A percentile compares a stretch with the other conserved stretches of the same genome.
These are phyloP conservation scores for Phrynocephalus versicolor DNA, from an alignment of 2,113 vertebrate species.

Conservation along the genomic window DNA sequence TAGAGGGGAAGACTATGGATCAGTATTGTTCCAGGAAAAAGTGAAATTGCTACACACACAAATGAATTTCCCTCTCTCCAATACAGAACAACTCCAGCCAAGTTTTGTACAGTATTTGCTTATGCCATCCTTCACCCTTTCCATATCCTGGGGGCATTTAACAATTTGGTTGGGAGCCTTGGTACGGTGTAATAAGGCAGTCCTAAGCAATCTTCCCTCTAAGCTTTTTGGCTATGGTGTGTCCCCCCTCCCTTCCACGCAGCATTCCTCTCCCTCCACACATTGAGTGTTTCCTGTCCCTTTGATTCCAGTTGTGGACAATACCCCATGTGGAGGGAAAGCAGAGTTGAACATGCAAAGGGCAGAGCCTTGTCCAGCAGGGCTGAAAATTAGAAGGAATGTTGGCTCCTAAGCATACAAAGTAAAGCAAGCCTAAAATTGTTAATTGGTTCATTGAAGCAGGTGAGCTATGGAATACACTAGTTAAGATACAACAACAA, in stretches of 20 bases:
- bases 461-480: neutral
- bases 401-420: neutral
- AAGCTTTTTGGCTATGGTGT: too few species aligned
- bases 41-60: conserved; percentile 32
- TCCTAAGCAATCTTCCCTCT: too few species aligned
- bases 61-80: conserved; percentile 13
- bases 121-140: neutral
- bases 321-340: too few species aligned
- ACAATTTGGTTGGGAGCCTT: neutral
- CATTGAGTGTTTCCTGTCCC: too few species aligned
- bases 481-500: neutral
- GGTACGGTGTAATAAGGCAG: conserved; percentile 16
- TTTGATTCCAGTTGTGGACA: too few species aligned
- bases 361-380: too few species aligned
- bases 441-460: neutral
- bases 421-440: conserved; percentile 1
- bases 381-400: too few species aligned
- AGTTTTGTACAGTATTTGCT: neutral
- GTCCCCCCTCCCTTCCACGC: too few species aligned
- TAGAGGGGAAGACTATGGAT: conserved; percentile 46
- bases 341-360: too few species aligned
- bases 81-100: neutral
- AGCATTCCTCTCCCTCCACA: too few species aligned
- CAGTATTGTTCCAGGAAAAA: conserved; percentile 60
- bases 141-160: neutral